These are phyloP conservation scores for Genyomyrus donnyi DNA, from an alignment of 2,113 vertebrate species.

Conservation along the genomic window DNA sequence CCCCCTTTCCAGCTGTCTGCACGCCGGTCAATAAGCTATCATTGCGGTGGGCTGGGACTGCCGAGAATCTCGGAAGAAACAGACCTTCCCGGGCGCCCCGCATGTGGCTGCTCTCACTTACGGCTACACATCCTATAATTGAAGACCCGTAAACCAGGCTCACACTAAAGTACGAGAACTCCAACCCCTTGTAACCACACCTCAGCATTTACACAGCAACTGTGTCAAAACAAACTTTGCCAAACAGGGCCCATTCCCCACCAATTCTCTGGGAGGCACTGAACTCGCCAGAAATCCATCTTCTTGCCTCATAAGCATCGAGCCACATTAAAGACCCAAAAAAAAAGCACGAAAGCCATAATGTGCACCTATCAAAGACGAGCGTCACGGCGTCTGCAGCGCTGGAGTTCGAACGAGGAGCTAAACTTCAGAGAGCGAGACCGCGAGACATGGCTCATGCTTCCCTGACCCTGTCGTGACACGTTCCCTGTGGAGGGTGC, in stretches of 20 bases:
- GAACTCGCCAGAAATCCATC: background rate
- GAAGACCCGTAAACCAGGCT: constrained; percentile 19
- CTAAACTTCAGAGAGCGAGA: background rate
- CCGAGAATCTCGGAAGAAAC: constrained; percentile 20
- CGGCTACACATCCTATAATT: constrained; percentile 20
- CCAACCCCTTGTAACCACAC: background rate
- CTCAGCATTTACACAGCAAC: constrained; percentile 9
- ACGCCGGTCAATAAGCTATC: constrained; percentile 28
- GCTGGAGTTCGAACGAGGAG: background rate
- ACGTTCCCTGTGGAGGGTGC: background rate
- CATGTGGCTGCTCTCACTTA: constrained; percentile 18
- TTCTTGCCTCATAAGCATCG: background rate
- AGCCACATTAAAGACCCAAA: background rate
- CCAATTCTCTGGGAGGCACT: background rate
- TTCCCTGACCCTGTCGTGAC: background rate
- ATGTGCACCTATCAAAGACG: background rate
- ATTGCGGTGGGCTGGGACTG: constrained; percentile 23
- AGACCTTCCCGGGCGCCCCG: constrained; percentile 19
- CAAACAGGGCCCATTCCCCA: background rate
- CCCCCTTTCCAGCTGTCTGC: constrained; percentile 19
- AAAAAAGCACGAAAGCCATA: background rate
- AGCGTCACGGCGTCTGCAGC: background rate
- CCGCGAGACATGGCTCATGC: background rate
- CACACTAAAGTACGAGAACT: background rate
- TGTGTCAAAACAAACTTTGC: background rate